phyloP scores from a whole-genome alignment of 1,140 invertebrate species.

The Cotesia vestalis region DNA sequence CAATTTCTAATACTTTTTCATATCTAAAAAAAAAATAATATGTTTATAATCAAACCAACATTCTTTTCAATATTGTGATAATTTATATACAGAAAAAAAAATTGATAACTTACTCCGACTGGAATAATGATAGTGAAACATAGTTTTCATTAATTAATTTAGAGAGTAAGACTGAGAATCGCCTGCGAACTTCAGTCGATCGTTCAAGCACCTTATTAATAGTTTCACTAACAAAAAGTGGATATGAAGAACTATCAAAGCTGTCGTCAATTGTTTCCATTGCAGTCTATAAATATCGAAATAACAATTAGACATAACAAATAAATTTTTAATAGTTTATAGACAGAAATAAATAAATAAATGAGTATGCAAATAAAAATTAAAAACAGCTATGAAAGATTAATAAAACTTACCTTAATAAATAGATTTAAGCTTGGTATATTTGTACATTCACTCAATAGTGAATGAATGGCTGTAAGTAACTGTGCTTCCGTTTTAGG shows the following conservation, averaged over 20 bases:
- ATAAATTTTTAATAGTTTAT: neutral
- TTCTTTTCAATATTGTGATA: constrained; percentile 15
- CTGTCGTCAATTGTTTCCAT: constrained; percentile 6
- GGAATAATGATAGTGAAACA: neutral
- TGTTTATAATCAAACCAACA: constrained; percentile 11
- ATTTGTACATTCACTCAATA: constrained; percentile 51
- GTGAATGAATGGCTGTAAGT: constrained; percentile 39
- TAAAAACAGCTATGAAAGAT: neutral
- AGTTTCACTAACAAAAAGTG: neutral
- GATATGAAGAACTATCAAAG: constrained; percentile 11
- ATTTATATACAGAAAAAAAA: constrained; percentile 2
- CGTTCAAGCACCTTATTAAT: constrained; percentile 2
- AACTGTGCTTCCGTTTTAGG: constrained; percentile 51
- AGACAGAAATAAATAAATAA: too few relatives aligned
- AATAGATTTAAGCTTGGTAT: constrained; percentile 41
- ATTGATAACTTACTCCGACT: constrained; percentile 2
- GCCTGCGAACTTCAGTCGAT: neutral
- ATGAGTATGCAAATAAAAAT: neutral
- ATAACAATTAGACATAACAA: constrained; percentile 12
- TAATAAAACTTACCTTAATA: neutral
- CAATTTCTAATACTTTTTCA: constrained; percentile 66
- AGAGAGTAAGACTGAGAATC: neutral
- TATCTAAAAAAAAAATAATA: constrained; percentile 57
- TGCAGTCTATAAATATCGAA: neutral
- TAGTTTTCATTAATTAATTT: constrained; percentile 1